Evolutionary conservation across 2,888 invertebrate genomes (phyloP).

Genomic region (Agrilus mali): DNA sequence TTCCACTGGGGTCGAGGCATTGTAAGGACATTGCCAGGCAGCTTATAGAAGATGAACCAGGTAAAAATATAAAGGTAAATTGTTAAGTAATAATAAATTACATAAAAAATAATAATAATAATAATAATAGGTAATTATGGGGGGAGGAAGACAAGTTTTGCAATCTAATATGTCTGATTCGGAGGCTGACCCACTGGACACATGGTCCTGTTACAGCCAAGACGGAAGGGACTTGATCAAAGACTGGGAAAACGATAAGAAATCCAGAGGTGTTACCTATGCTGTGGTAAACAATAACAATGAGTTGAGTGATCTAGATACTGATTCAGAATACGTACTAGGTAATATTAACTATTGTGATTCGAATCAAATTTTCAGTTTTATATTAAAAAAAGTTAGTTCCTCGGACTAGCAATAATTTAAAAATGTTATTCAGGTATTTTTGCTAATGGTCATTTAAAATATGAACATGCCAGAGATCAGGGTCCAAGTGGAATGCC

Average conservation of each 20-base stretch:
- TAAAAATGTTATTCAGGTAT: constrained; percentile 36
- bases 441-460: constrained; percentile 68
- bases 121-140: constrained; percentile 69
- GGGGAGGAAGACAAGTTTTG: constrained; percentile 68
- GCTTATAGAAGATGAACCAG: constrained; percentile 66
- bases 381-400: too few species aligned
- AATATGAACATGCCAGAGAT: constrained; percentile 60
- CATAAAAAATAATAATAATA: too few species aligned
- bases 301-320: constrained; percentile 47
- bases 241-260: constrained; percentile 48
- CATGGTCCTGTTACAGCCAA: constrained; percentile 44
- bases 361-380: too few species aligned
- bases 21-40: constrained; percentile 82
- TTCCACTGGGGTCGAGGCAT: constrained; percentile 39
- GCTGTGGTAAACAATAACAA: constrained; percentile 54
- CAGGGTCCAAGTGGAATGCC: constrained; percentile 55
- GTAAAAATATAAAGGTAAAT: constrained; percentile 60
- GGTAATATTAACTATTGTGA: constrained; percentile 36
- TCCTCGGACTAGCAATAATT: too few species aligned
- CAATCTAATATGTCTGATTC: constrained; percentile 43
- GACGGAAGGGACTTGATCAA: constrained; percentile 67
- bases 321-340: constrained; percentile 57
- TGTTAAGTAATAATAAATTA: too few species aligned
- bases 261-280: constrained; percentile 36
- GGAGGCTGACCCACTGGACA: constrained; percentile 35